Conservation (phyloP, 2,113 vertebrate species). For the Diphyllodes magnificus region DNA sequence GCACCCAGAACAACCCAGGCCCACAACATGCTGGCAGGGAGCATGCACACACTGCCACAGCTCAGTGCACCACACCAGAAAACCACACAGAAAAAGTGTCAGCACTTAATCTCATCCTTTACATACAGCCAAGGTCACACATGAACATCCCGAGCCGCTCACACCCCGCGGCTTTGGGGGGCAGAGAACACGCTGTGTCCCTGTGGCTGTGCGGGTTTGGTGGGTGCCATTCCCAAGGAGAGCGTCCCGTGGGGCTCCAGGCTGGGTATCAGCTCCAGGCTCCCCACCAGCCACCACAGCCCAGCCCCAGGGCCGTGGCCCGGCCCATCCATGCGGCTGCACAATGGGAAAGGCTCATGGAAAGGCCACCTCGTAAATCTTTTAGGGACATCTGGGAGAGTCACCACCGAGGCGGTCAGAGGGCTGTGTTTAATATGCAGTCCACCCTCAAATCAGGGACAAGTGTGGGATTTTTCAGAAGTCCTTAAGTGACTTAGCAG, state of each 20-base stretch:
- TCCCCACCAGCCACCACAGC: neutral
- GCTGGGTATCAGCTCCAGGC: neutral
- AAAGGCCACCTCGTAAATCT: neutral
- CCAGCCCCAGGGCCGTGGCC: neutral
- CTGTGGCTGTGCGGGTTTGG: accelerated
- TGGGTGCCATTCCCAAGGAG: neutral
- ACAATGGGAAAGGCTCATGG: neutral
- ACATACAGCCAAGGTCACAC: neutral
- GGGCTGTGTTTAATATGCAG: conserved; percentile 20
- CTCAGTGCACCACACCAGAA: neutral
- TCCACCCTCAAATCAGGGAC: conserved; percentile 29
- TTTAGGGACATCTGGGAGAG: conserved; percentile 22
- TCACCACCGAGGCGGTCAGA: neutral
- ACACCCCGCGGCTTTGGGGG: neutral
- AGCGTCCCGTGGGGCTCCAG: neutral
- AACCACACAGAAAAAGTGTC: neutral
- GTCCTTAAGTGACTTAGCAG: conserved; percentile 54
- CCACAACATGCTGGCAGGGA: neutral
- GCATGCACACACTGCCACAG: neutral
- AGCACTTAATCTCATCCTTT: neutral
- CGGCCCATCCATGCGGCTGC: neutral
- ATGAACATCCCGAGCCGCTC: accelerated
- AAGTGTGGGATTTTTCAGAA: conserved; percentile 50
- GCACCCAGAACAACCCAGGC: neutral
- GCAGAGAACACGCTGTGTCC: neutral